Conservation (phyloP, 2,888 invertebrate genomes). For the Sthenelais limicola region DNA sequence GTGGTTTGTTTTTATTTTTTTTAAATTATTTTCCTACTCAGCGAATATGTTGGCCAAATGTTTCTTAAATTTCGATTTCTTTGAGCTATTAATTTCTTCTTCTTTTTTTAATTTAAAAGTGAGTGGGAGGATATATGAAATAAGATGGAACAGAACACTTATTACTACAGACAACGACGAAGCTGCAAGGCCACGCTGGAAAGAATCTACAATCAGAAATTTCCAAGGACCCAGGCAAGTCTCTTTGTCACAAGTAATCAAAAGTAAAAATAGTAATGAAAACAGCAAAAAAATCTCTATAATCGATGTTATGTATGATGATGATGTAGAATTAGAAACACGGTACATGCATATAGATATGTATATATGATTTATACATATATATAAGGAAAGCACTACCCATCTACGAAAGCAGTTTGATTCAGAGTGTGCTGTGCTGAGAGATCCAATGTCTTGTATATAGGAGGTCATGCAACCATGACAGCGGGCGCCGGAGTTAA, state of each 20-base stretch:
- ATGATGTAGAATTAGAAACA: conserved; percentile 35
- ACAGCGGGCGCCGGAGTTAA: conserved; percentile 5
- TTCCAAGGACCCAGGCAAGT: neutral
- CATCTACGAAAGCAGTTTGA: conserved; percentile 24
- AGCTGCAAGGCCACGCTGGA: conserved; percentile 8
- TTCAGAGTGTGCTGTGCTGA: conserved; percentile 35
- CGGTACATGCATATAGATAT: conserved; percentile 35
- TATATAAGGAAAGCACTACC: conserved; percentile 32
- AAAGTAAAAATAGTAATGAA: conserved; percentile 9
- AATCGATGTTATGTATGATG: conserved; percentile 10
- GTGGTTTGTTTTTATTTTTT: too few relatives aligned
- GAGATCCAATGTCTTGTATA: conserved; percentile 4
- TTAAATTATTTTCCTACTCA: too few relatives aligned
- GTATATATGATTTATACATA: conserved; percentile 5
- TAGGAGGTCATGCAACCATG: conserved; percentile 25
- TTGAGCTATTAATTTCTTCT: too few relatives aligned
- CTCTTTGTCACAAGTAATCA: conserved; percentile 24
- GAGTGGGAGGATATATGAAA: neutral
- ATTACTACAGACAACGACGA: conserved; percentile 34
- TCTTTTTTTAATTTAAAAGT: neutral
- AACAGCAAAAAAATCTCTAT: conserved; percentile 13
- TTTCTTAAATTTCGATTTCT: too few relatives aligned
- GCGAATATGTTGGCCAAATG: too few relatives aligned
- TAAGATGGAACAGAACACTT: conserved; percentile 29
- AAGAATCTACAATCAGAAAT: neutral